phyloP scores from a whole-genome alignment of 2,797 vertebrate species.

The Hydrolagus colliei region DNA sequence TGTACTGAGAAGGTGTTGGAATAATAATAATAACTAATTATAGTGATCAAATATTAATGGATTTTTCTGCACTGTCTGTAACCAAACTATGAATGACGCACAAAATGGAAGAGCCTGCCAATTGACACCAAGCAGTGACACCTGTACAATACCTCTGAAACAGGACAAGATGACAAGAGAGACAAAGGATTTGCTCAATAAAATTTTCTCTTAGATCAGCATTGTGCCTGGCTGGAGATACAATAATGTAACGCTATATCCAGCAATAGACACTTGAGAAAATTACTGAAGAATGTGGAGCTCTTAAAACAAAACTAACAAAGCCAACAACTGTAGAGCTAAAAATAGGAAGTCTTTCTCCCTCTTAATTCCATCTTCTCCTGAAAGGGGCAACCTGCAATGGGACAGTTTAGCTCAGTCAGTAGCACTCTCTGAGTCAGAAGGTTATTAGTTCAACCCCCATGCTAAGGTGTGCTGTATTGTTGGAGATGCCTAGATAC shows the following conservation, averaged over 20 bases:
- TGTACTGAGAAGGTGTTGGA: not conserved
- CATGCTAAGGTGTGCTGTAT: too few relatives aligned
- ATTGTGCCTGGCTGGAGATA: not conserved
- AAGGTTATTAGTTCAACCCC: too few relatives aligned
- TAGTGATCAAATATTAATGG: conserved; percentile 21
- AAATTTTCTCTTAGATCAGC: not conserved
- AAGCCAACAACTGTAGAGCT: too few relatives aligned
- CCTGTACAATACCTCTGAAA: conserved; percentile 1
- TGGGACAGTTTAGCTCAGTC: too few relatives aligned
- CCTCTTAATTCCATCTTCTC: too few relatives aligned
- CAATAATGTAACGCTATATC: not conserved
- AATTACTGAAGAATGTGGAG: too few relatives aligned
- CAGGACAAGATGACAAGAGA: not conserved
- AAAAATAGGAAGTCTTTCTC: too few relatives aligned
- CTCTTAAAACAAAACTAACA: too few relatives aligned
- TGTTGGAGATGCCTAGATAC: too few relatives aligned
- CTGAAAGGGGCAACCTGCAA: too few relatives aligned
- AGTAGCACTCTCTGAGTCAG: too few relatives aligned
- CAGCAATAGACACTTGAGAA: too few relatives aligned
- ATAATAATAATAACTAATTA: conserved; percentile 15
- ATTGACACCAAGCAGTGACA: not conserved
- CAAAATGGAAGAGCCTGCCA: not conserved
- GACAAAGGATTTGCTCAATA: not conserved
- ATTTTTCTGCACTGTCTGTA: conserved; percentile 9
- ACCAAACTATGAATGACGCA: not conserved